Conservation (phyloP, 1,140 invertebrate species). For the Anthonomus grandis region DNA sequence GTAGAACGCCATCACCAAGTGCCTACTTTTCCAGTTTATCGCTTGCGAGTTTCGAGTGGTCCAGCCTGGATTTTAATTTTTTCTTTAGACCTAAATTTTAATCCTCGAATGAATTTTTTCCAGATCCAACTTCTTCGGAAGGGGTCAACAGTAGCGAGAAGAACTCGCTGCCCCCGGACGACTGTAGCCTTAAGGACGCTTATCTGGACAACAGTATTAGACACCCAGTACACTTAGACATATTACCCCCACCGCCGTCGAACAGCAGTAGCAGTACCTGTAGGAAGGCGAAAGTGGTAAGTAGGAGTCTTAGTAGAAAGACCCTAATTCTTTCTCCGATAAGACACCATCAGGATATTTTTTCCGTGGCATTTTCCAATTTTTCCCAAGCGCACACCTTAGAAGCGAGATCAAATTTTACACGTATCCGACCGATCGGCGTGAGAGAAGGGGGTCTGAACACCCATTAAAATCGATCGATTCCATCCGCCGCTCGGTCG, state of each 20-base stretch:
- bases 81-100: too few relatives aligned
- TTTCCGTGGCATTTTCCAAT: neutral
- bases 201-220: slow-evolving; percentile 30
- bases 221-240: slow-evolving; percentile 59
- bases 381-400: too few relatives aligned
- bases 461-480: too few relatives aligned
- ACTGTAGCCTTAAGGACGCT: slow-evolving; percentile 36
- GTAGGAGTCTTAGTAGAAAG: too few relatives aligned
- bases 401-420: too few relatives aligned
- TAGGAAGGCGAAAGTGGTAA: slow-evolving; percentile 65
- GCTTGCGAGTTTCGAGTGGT: neutral
- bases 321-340: too few relatives aligned
- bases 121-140: slow-evolving; percentile 17
- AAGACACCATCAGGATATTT: too few relatives aligned
- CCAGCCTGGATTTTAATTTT: neutral
- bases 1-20: too few relatives aligned
- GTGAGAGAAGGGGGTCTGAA: too few relatives aligned
- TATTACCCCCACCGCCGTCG: slow-evolving; percentile 58
- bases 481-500: too few relatives aligned
- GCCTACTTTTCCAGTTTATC: too few relatives aligned
- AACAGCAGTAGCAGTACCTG: slow-evolving; percentile 51
- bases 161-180: slow-evolving; percentile 41
- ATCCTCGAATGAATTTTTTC: neutral
- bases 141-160: slow-evolving; percentile 43
- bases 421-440: too few relatives aligned